These are phyloP conservation scores for Uloborus diversus DNA, from an alignment of 1,140 invertebrate species.

Conservation along the genomic window DNA sequence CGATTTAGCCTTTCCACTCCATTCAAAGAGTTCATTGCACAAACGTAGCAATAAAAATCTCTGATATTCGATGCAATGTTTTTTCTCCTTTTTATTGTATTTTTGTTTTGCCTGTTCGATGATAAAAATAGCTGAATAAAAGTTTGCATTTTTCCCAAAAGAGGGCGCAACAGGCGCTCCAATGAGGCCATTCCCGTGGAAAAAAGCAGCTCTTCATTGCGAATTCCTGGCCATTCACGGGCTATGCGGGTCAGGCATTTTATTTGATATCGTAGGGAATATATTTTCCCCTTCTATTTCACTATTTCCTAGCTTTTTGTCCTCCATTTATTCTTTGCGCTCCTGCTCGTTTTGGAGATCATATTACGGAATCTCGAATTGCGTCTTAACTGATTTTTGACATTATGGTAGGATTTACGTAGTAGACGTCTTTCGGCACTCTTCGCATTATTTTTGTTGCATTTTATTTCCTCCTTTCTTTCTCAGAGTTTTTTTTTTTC, in stretches of 20 bases:
- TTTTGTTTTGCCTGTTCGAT: neutral
- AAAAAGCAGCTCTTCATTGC: conserved; percentile 27
- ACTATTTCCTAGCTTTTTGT: conserved; percentile 19
- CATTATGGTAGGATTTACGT: conserved; percentile 33
- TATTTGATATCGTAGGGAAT: conserved; percentile 46
- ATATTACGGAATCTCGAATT: conserved; percentile 47
- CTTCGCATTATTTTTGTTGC: neutral
- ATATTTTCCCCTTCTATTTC: neutral
- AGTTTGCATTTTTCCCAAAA: conserved; percentile 42
- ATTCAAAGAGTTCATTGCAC: conserved; percentile 12
- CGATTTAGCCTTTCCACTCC: neutral
- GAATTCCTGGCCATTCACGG: conserved; percentile 35
- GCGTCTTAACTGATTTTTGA: conserved; percentile 46
- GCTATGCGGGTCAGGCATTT: conserved; percentile 38
- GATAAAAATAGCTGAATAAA: conserved; percentile 7
- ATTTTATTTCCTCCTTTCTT: no score
- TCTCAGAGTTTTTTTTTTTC: conserved; percentile 4
- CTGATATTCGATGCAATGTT: conserved; percentile 29
- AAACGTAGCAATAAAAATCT: conserved; percentile 28
- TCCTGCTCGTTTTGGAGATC: conserved; percentile 3
- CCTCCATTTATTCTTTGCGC: neutral
- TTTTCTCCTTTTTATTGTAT: neutral
- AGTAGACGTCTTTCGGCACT: conserved; percentile 24
- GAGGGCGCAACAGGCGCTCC: conserved; percentile 35
- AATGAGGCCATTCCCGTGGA: conserved; percentile 3